These are phyloP conservation scores for Carterocephalus palaemon DNA, from an alignment of 2,888 invertebrate species.

Conservation along the genomic window DNA sequence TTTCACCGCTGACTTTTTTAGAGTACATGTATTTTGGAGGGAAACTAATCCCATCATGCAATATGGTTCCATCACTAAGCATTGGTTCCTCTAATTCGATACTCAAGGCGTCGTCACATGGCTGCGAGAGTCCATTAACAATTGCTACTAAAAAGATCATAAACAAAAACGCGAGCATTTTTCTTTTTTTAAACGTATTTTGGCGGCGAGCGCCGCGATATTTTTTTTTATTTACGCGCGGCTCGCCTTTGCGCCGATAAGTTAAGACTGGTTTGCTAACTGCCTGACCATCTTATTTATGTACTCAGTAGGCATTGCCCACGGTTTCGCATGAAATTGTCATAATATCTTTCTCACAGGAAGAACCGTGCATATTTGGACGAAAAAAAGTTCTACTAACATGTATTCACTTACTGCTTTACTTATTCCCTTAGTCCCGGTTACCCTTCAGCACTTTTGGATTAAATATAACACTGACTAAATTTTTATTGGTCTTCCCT, in stretches of 20 bases:
- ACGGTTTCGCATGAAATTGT: no score
- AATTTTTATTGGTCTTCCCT: no score
- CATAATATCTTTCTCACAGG: no score
- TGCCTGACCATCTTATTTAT: slow-evolving; percentile 24
- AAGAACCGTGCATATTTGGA: no score
- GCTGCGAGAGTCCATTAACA: slow-evolving; percentile 41
- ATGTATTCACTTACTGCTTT: no score
- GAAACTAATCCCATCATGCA: slow-evolving; percentile 44
- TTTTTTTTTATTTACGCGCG: slow-evolving; percentile 18
- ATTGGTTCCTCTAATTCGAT: slow-evolving; percentile 46
- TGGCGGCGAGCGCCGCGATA: slow-evolving; percentile 12
- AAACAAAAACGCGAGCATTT: slow-evolving; percentile 36
- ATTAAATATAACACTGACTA: no score
- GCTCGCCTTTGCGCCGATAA: slow-evolving; percentile 24
- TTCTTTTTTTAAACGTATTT: slow-evolving; percentile 28
- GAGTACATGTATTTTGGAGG: slow-evolving; percentile 44
- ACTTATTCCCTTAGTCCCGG: no score
- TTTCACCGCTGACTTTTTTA: slow-evolving; percentile 44
- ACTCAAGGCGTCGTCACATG: slow-evolving; percentile 45
- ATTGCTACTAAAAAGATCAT: slow-evolving; percentile 32
- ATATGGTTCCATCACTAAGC: slow-evolving; percentile 37
- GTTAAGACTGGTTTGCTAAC: slow-evolving; percentile 25
- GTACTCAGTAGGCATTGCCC: no score
- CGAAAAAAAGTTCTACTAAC: no score
- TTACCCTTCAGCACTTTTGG: no score